Evolutionary conservation across 1,140 invertebrate species (phyloP), one percentile per base, ranked within the genome.

Genomic region (Homarus americanus): DNA sequence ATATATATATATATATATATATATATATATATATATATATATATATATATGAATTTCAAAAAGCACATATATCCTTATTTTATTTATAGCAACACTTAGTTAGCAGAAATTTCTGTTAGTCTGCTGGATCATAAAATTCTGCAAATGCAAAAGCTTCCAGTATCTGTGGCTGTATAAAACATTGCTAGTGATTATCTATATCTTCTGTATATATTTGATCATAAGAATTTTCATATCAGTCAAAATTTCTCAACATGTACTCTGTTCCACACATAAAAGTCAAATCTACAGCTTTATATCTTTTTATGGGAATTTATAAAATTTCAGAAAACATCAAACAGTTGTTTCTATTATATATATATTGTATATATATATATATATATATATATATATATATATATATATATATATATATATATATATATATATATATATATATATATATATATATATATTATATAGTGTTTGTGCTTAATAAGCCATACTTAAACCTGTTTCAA

Each of bases 391-490:
- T n/a, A n/a, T n/a, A n/a, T n/a, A n/a, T n/a, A n/a, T n/a, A n/a
- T n/a, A n/a, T n/a, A n/a, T n/a, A n/a, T n/a, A n/a, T n/a, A n/a
- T n/a, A n/a, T n/a, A n/a, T n/a, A n/a, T n/a, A n/a, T n/a, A n/a
- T n/a, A n/a, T n/a, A n/a, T n/a, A n/a, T n/a, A n/a, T n/a, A n/a
- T n/a, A n/a, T n/a, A n/a, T n/a, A n/a, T 58, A 15, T 20, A n/a
- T n/a, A n/a, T n/a, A n/a, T n/a, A n/a, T n/a, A n/a, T n/a, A n/a
- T n/a, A 58, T 15, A 28, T 12, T 79, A 32, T 7, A 69, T 7
- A 69, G 28, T 9, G 63, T 69, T 69, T 83, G 82, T 83, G 82
- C 82, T 83, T 83, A 66, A 79, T 79, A 79, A 79, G 76, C 76
- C 76, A 79, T 79, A 79, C 40, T 24, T 44, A 41, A 79, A 79